A percentile compares a stretch with the other conserved stretches of the same genome.
These are phyloP conservation scores for Eulemur albifrons DNA, from an alignment of 2,797 vertebrate species.

Conservation along the genomic window DNA sequence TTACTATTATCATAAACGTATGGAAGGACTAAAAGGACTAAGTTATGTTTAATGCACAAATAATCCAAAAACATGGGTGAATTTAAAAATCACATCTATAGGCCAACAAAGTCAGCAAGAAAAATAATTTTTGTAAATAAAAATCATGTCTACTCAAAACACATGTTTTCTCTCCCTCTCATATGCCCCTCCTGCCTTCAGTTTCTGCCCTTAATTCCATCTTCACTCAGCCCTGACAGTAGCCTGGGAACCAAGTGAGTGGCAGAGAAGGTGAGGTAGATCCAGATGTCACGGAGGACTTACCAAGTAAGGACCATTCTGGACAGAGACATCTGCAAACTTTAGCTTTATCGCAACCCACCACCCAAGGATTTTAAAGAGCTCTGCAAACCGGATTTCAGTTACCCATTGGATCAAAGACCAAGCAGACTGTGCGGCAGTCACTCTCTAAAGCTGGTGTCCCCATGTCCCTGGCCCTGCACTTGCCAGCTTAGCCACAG, in stretches of 20 bases:
- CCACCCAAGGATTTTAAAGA: neutral
- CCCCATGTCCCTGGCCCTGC: neutral
- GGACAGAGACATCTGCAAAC: neutral
- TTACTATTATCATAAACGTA: neutral
- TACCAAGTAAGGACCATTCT: neutral
- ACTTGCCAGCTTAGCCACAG: neutral
- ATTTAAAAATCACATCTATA: neutral
- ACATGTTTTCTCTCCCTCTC: neutral
- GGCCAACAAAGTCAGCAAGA: neutral
- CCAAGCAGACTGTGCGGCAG: neutral
- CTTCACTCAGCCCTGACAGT: neutral
- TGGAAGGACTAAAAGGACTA: neutral
- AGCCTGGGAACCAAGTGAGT: neutral
- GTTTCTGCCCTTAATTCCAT: neutral
- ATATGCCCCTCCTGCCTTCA: neutral
- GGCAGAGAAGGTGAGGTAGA: neutral
- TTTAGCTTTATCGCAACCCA: neutral
- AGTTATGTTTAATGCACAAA: neutral
- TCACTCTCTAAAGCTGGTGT: neutral
- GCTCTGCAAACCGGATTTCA: neutral
- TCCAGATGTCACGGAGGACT: neutral
- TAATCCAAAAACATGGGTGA: slow-evolving; percentile 3
- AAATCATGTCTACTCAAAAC: slow-evolving; percentile 4
- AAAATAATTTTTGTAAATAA: neutral
- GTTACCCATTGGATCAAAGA: neutral